These are phyloP conservation scores for Steinernema carpocapsae DNA, from an alignment of 2,888 invertebrate genomes.

Conservation along the genomic window DNA sequence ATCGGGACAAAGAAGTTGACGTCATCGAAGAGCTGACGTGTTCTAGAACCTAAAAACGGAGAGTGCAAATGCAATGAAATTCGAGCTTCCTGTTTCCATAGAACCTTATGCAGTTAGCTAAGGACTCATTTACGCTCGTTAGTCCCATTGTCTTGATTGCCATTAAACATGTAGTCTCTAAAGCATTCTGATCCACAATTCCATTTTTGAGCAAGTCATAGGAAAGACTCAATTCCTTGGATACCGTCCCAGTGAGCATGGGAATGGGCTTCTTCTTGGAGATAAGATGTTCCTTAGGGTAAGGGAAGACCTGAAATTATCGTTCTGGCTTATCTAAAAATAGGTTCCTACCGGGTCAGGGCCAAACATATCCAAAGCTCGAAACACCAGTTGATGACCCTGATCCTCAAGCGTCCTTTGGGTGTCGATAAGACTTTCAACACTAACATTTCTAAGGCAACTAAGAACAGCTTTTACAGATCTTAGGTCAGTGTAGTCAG, in stretches of 20 bases:
- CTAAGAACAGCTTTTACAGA: conserved; percentile 26
- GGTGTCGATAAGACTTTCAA: background rate
- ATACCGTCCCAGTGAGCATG: background rate
- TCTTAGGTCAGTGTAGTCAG: background rate
- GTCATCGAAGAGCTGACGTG: conserved; percentile 31
- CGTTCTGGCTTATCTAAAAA: background rate
- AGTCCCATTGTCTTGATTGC: background rate
- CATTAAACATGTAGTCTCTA: background rate
- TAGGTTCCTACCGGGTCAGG: background rate
- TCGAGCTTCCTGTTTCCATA: background rate
- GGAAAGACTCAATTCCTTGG: background rate
- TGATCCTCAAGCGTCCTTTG: background rate
- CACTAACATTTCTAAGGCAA: conserved; percentile 28
- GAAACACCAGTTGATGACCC: background rate
- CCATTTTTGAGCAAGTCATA: background rate
- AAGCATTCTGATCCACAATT: background rate
- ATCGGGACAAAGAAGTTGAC: conserved; percentile 10
- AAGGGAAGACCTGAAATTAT: background rate
- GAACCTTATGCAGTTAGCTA: background rate
- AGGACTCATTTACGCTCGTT: background rate
- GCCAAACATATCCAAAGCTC: background rate
- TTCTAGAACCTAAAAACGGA: too few relatives aligned
- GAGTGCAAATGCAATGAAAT: too few relatives aligned
- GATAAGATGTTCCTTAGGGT: too few relatives aligned
- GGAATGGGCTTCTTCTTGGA: too few relatives aligned